Evolutionary conservation across 1,140 invertebrate species (phyloP).

Genomic region (Drosophila setifemur): DNA sequence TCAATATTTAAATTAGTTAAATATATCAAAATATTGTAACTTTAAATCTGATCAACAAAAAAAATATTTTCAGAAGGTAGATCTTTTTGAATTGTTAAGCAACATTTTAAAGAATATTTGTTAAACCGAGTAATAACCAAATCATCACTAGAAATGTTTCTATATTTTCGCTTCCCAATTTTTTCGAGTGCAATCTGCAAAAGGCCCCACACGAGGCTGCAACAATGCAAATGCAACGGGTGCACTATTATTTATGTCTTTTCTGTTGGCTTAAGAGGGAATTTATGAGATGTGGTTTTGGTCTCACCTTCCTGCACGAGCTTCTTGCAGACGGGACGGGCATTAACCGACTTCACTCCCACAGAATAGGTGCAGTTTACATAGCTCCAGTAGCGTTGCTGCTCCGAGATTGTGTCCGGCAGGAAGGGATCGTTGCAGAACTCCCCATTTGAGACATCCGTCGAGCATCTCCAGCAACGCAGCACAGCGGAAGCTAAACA

Average conservation of each 20-base stretch:
- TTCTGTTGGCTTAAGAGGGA: no score
- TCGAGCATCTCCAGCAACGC: conserved; percentile 82
- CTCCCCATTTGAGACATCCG: conserved; percentile 80
- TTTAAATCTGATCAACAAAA: no score
- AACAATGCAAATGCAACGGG: conserved; percentile 42
- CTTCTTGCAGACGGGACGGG: conserved; percentile 81
- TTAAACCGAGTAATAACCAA: no score
- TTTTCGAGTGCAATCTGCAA: neutral
- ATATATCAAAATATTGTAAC: no score
- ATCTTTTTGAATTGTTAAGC: no score
- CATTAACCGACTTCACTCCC: conserved; percentile 72
- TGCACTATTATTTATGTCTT: conserved; percentile 30
- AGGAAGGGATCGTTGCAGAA: conserved; percentile 82
- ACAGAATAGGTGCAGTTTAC: conserved; percentile 80
- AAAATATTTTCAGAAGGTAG: no score
- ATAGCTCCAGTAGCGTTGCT: conserved; percentile 82
- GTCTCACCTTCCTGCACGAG: conserved; percentile 81
- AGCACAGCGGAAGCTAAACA: conserved; percentile 65
- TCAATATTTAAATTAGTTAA: no score
- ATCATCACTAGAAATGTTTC: neutral
- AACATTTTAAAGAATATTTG: no score
- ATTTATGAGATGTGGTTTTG: no score
- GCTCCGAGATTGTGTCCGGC: conserved; percentile 75
- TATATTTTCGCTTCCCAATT: neutral
- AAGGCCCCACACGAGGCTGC: conserved; percentile 33